Base-by-base conservation (phyloP, 2,888 invertebrate genomes). In the Xestobium rufovillosum region DNA sequence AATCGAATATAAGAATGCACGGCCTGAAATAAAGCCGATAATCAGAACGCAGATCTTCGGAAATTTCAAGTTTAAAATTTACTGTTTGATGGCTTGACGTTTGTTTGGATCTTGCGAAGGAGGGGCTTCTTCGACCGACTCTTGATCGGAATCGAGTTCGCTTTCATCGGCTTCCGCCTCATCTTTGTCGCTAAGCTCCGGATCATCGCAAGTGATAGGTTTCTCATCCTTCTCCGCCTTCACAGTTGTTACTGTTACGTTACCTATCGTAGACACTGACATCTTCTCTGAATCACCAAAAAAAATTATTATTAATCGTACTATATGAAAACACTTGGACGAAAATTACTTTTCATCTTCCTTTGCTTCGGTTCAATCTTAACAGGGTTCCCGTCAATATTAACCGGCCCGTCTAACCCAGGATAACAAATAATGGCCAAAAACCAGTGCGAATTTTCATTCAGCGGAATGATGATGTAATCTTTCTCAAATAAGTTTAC, bases 391-490 rank as follows among this genome's bases (percentile, higher is more conserved):
- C 81, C 79, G 34, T 82, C 80, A 62, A 75, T 75, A 47, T 80
- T 80, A 33, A 78, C 71, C 34, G 78, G 76, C 1, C 81, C 83
- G 33, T 80, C 80, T 45, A 90, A 68, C 34, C 83, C 83, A 28
- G 97, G 95, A 63, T 83, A 96, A 63, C 96, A 97, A 37, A 98
- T 87, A 31, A 97, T 89, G 2, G 94, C 95, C 51, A 98, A 75
- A 68, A 91, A 96, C 97, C 97, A 97, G 70, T 97, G 97, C 29
- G 86, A 91, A 72, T 90, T 88, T 69, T 97, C 95, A 70, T 97
- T 96, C 36, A 98, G 94, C 46, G 98, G 98, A 61, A 98, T 84
- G 47, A 98, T 80, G 43, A 98, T 78, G 63, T 83, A 97, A 65
- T 97, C 96, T 71, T 96, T 97, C 31, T 86, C 81, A 66, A 98